Conservation (phyloP, 2,888 invertebrate genomes). For the Drosophila percnosoma region DNA sequence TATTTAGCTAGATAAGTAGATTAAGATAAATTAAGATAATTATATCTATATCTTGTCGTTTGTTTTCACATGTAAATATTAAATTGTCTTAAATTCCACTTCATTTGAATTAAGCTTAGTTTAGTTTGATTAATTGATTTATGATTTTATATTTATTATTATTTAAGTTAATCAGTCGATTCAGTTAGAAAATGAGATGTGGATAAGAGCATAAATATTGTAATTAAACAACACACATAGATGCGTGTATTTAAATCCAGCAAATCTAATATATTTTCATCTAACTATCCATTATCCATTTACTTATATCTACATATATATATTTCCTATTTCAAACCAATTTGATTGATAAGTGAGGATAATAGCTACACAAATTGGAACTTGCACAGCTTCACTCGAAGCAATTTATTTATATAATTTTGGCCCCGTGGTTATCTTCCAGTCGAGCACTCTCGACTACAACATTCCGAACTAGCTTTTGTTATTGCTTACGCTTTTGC, state of each 20-base stretch:
- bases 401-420: conserved; percentile 5
- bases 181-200: background rate
- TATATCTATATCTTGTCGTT: too few relatives aligned
- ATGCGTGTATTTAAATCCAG: background rate
- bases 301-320: background rate
- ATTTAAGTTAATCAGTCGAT: background rate
- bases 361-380: background rate
- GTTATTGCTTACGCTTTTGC: background rate
- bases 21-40: too few relatives aligned
- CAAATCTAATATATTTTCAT: background rate
- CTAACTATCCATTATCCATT: background rate
- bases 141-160: background rate
- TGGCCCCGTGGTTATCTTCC: background rate
- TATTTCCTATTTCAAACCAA: background rate
- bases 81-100: too few relatives aligned
- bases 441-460: conserved; percentile 5
- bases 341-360: conserved; percentile 3
- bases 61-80: too few relatives aligned
- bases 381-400: background rate
- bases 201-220: background rate
- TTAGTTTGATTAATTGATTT: background rate
- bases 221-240: background rate
- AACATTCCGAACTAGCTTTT: background rate
- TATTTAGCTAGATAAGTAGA: too few relatives aligned
- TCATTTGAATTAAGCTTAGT: too few relatives aligned